Conservation (phyloP, 1,140 invertebrate genomes). For the Halyomorpha halys region DNA sequence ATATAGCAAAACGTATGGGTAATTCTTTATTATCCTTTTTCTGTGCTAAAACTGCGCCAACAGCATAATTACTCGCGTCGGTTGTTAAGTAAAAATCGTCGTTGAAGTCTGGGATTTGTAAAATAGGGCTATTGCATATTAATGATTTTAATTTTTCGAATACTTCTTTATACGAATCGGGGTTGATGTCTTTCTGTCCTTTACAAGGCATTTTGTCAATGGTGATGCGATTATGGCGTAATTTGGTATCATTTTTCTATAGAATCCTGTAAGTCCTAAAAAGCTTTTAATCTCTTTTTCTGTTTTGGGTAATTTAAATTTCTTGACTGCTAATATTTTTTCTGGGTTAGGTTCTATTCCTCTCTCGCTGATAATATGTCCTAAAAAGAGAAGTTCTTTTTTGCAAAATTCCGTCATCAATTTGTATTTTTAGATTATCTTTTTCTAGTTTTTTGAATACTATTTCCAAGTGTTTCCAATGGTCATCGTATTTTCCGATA, state of each 20-base stretch:
- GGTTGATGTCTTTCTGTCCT: no score
- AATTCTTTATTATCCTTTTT: no score
- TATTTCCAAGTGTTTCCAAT: slow-evolving; percentile 31
- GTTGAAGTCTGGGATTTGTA: no score
- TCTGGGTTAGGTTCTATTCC: slow-evolving; percentile 34
- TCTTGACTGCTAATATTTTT: slow-evolving; percentile 32
- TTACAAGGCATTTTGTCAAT: no score
- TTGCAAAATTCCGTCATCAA: slow-evolving; percentile 32
- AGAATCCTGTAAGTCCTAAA: slow-evolving; percentile 32
- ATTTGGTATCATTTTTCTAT: slow-evolving; percentile 30
- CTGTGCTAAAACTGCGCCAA: no score
- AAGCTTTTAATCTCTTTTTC: slow-evolving; percentile 30
- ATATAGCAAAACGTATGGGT: no score
- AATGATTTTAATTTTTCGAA: no score
- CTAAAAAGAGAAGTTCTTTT: slow-evolving; percentile 31
- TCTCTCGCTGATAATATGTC: slow-evolving; percentile 31
- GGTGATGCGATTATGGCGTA: slow-evolving; percentile 33
- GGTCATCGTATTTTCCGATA: slow-evolving; percentile 34
- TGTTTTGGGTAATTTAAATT: slow-evolving; percentile 30
- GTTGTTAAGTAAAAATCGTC: no score
- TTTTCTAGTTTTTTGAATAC: slow-evolving; percentile 30
- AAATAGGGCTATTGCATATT: no score
- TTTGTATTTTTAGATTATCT: slow-evolving; percentile 30
- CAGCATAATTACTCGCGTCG: no score
- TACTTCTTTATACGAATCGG: no score